Evolutionary conservation across 2,797 vertebrate genomes (phyloP).

Genomic region (Mormyrus hasselquistii): DNA sequence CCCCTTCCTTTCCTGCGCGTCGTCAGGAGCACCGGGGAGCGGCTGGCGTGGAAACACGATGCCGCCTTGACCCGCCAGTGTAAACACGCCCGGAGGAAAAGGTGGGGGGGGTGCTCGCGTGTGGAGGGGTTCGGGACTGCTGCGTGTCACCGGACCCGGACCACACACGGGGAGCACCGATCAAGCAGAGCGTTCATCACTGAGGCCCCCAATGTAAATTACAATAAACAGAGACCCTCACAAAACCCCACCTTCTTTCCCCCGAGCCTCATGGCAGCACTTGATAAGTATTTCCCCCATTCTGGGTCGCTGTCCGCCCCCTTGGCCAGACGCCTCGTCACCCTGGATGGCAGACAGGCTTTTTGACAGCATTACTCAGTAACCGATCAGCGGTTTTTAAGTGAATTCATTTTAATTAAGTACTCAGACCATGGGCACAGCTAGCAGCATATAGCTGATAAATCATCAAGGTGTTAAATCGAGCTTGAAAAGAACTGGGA

Average conservation of each 20-base stretch:
- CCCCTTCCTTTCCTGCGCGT: neutral
- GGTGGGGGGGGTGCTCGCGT: neutral
- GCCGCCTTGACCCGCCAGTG: neutral
- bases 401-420: neutral
- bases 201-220: neutral
- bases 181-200: conserved; percentile 18
- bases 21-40: neutral
- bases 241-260: neutral
- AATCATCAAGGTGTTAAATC: neutral
- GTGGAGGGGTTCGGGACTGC: neutral
- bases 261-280: neutral
- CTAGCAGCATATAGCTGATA: neutral
- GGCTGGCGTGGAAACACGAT: neutral
- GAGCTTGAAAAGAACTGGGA: neutral
- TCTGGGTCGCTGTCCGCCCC: neutral
- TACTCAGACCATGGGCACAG: neutral
- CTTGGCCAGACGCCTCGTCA: neutral
- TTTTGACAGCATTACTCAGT: neutral
- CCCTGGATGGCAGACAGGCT: neutral
- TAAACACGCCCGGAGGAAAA: neutral
- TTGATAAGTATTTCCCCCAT: neutral
- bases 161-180: neutral
- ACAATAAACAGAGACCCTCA: neutral
- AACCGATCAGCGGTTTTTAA: neutral
- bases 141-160: neutral